Conservation (phyloP, 2,888 invertebrate species). For the Caenorhabditis imperialis region DNA sequence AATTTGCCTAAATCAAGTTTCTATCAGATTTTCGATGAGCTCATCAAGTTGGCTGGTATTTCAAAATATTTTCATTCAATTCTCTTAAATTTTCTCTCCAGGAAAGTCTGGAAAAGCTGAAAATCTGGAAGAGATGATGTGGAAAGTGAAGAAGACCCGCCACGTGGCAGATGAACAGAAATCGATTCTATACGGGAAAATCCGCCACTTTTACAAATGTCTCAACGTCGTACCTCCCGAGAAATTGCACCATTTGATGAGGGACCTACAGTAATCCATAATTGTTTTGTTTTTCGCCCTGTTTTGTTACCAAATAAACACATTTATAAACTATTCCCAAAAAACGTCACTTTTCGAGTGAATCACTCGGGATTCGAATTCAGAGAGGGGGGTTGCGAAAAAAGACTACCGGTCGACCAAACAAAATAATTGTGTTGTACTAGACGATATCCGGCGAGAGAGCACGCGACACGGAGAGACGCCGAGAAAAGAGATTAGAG, state of each 20-base stretch:
- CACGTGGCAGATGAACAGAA: conserved; percentile 15
- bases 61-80: too few relatives aligned
- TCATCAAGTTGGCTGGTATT: conserved; percentile 38
- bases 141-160: conserved; percentile 16
- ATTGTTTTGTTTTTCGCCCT: too few relatives aligned
- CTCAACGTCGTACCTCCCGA: conserved; percentile 40
- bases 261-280: too few relatives aligned
- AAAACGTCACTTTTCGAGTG: background rate
- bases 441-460: background rate
- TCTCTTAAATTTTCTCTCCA: conserved; percentile 11
- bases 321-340: background rate
- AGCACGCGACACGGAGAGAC: too few relatives aligned
- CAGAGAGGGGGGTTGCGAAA: too few relatives aligned
- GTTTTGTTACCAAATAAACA: too few relatives aligned
- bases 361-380: too few relatives aligned
- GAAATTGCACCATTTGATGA: conserved; percentile 17
- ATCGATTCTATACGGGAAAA: conserved; percentile 31
- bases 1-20: conserved; percentile 24
- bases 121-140: conserved; percentile 24
- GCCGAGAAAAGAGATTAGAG: conserved; percentile 22
- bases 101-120: conserved; percentile 40
- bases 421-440: background rate
- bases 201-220: conserved; percentile 54
- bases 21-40: conserved; percentile 32
- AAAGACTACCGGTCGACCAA: too few relatives aligned